phyloP scores from a whole-genome alignment of 2,797 vertebrate species.

The Lacerta viridis region DNA sequence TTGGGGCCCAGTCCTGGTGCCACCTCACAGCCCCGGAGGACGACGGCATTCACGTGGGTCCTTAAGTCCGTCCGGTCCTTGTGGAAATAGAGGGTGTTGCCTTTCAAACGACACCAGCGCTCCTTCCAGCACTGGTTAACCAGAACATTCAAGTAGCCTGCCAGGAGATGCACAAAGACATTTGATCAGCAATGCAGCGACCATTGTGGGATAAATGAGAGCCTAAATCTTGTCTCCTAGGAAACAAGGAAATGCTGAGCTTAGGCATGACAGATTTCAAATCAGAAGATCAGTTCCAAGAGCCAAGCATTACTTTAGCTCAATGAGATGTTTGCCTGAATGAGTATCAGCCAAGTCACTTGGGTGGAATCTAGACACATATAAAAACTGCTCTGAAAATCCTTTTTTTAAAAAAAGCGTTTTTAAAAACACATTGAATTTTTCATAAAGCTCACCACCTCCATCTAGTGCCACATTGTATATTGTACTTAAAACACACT shows the following conservation, averaged over 20 bases:
- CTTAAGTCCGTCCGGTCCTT: constrained; percentile 88
- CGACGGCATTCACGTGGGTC: constrained; percentile 85
- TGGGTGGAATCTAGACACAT: background rate
- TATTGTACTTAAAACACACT: too few relatives aligned
- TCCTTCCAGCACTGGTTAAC: constrained; percentile 94
- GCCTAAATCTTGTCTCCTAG: background rate
- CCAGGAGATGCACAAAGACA: background rate
- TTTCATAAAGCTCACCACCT: too few relatives aligned
- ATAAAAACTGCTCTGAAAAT: too few relatives aligned
- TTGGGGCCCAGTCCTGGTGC: constrained; percentile 91
- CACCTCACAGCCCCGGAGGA: constrained; percentile 90
- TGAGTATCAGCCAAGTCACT: too few relatives aligned
- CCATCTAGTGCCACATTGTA: too few relatives aligned
- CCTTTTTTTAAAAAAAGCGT: too few relatives aligned
- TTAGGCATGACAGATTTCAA: background rate
- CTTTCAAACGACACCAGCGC: constrained; percentile 92
- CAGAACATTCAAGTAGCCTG: constrained; percentile 92
- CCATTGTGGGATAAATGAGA: background rate
- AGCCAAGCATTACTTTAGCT: background rate
- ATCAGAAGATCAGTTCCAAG: background rate
- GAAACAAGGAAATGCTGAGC: background rate
- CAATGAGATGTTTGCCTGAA: background rate
- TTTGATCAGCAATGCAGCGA: background rate
- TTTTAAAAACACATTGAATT: too few relatives aligned
- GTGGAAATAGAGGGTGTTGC: constrained; percentile 90